Base-by-base conservation (phyloP, 1,140 invertebrate genomes). In the Whitmania pigra region DNA sequence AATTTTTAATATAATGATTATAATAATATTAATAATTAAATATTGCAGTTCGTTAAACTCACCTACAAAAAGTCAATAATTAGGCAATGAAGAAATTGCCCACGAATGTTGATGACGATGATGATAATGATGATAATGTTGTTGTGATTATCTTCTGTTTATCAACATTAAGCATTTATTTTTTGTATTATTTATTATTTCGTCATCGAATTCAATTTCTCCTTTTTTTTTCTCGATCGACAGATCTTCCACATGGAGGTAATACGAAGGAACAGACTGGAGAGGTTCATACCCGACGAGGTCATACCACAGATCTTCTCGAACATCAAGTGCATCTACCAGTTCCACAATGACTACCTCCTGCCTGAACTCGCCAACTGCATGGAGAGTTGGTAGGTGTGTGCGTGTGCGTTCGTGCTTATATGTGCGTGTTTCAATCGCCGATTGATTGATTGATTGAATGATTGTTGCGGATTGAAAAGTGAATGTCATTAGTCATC, bases 331-430 rank as follows among this genome's bases (percentile, higher is more conserved):
- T 85, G 84, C 71, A 82, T 87, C 25, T 85, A 84, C 75, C 80
- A 82, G 73, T 83, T 87, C 67, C 86, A 87, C 76, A 81, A 85
- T 73, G 85, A 86, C 55, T 85, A 85, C 76, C 77, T 87, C 11
- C 78, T 87, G 4, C 86, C 85, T 7, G 80, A 85, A 74, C 77
- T 87, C 9, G 80, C 85, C 76, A 79, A 82, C 40, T 75, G 85
- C 11, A 80, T 86, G 77, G 76, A 80, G 57, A 80, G 83, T 25
- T 87, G 86, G 86, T 82, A 75, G 15, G 3, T 22, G 9, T 2
- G 15, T 25, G 11, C 11, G 5, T 60, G n/a, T n/a, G n/a, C n/a
- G n/a, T n/a, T n/a, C n/a, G n/a, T n/a, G n/a, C n/a, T n/a, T n/a
- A n/a, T n/a, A n/a, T n/a, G n/a, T n/a, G n/a, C n/a, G n/a, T 6